Percentiles rank a stretch among this genome's conserved stretches.
phyloP scores from a whole-genome alignment of 1,140 invertebrate species.

The Calliopsis andreniformis region DNA sequence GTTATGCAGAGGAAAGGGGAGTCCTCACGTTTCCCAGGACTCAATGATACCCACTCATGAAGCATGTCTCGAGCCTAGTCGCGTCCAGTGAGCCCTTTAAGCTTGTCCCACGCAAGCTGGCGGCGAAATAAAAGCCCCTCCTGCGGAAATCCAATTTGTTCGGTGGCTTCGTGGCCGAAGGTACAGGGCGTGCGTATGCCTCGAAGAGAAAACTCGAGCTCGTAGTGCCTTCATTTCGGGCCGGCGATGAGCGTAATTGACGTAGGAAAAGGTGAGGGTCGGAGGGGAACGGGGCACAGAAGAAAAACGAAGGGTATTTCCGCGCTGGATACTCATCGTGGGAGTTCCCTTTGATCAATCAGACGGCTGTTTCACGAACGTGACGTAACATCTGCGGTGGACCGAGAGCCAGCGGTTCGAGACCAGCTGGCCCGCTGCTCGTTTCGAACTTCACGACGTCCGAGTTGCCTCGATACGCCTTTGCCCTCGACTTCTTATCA shows the following conservation, averaged over 20 bases:
- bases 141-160: conserved; percentile 29
- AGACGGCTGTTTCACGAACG: conserved; percentile 34
- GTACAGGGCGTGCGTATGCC: not conserved
- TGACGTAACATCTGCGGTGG: conserved; percentile 40
- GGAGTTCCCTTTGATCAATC: conserved; percentile 49
- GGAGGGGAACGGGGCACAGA: not conserved
- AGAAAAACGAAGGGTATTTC: not conserved
- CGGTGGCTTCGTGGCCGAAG: not conserved
- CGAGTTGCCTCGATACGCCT: conserved; percentile 20
- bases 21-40: no score
- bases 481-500: conserved; percentile 20
- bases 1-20: no score
- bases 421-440: not conserved
- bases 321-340: conserved; percentile 18
- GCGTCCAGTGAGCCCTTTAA: no score
- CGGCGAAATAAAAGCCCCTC: not conserved
- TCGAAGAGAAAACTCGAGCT: conserved; percentile 18
- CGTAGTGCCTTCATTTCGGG: conserved; percentile 24
- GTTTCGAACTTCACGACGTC: conserved; percentile 4
- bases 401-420: not conserved
- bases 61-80: no score
- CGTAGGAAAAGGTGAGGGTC: not conserved
- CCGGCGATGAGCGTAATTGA: conserved; percentile 41
- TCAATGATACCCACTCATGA: no score
- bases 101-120: no score